Base-by-base conservation (phyloP, 2,797 vertebrate species). In the Parauchenoglanis punctatus region DNA sequence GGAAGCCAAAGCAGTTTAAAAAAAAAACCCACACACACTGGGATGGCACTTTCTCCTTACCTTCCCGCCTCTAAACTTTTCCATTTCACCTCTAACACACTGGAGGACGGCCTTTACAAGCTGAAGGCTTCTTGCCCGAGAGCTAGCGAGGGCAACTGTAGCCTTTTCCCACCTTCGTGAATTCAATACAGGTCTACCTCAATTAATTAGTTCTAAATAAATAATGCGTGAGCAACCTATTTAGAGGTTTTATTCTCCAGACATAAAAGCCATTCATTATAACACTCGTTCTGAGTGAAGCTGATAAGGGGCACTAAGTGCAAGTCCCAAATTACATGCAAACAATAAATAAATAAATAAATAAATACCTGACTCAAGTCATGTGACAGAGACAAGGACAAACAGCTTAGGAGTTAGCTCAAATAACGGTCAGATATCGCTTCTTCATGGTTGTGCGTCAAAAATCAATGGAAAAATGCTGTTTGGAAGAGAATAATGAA, bases 131-230 rank as follows among this genome's bases (percentile, higher is more conserved):
- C 85, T 90, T 88, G 77, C 75, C 85, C 68, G 85, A 80, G 88
- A 89, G 77, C 84, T 86, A 87, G 75, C 18, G 54, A 54, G 81
- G 54, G 78, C 68, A 46, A 61, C n/a, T 17, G 15, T 31, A 28
- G 76, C 40, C 72, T 52, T 81, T 44, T 59, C 75, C 85, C 65
- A 82, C 85, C 90, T 89, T 92, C 88, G 91, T 94, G 92, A 94
- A 95, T 94, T 94, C 94, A 94, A 92, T 93, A 91, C 93, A 95
- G 92, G 93, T 94, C 93, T 93, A 93, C 93, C 95, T 94, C 91
- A 95, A 92, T 95, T 95, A 96, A 96, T 95, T 95, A 95, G 89
- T 93, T 90, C 89, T 95, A 94, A 95, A 96, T 96, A 95, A 96
- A 95, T 95, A 95, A 96, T 95, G 94, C 86, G 91, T 85, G 90